A percentile compares a stretch with the other conserved stretches of the same genome.
phyloP scores from a whole-genome alignment of 1,140 invertebrate genomes.

The Bombus confusus region DNA sequence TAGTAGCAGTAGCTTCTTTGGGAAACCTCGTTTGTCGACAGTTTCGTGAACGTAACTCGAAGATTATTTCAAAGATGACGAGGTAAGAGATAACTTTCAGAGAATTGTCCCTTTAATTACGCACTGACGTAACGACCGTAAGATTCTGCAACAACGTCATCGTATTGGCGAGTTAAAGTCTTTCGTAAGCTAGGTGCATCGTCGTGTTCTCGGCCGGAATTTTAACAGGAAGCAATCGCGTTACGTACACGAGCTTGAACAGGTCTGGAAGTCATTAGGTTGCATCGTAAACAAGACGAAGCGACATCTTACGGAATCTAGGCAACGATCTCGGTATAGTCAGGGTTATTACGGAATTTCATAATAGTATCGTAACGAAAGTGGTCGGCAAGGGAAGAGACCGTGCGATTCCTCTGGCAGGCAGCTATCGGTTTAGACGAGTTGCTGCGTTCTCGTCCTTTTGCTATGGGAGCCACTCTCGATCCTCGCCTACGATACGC shows the following conservation, averaged over 20 bases:
- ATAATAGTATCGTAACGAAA: constrained; percentile 23
- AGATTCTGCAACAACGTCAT: neutral
- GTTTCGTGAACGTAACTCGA: no score
- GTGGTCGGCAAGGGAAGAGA: neutral
- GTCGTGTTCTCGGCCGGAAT: neutral
- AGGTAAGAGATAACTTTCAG: neutral
- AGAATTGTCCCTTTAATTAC: no score
- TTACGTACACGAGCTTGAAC: neutral
- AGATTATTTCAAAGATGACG: neutral
- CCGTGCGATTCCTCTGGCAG: constrained; percentile 18
- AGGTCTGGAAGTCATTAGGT: constrained; percentile 15
- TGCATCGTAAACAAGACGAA: neutral
- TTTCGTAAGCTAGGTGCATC: neutral
- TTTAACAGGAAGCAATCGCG: constrained; percentile 4
- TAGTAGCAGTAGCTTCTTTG: no score
- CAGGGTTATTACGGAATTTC: constrained; percentile 16
- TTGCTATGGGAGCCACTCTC: constrained; percentile 46
- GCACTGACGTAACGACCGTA: neutral
- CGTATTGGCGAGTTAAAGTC: neutral
- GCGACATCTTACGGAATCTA: neutral
- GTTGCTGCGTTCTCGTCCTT: constrained; percentile 28
- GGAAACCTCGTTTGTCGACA: no score
- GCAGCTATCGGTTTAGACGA: constrained; percentile 55
- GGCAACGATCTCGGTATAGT: constrained; percentile 1
- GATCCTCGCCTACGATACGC: constrained; percentile 53